Evolutionary conservation across 2,113 vertebrate species (phyloP), one percentile per base, ranked within the genome.

Genomic region (Alexandromys fortis): DNA sequence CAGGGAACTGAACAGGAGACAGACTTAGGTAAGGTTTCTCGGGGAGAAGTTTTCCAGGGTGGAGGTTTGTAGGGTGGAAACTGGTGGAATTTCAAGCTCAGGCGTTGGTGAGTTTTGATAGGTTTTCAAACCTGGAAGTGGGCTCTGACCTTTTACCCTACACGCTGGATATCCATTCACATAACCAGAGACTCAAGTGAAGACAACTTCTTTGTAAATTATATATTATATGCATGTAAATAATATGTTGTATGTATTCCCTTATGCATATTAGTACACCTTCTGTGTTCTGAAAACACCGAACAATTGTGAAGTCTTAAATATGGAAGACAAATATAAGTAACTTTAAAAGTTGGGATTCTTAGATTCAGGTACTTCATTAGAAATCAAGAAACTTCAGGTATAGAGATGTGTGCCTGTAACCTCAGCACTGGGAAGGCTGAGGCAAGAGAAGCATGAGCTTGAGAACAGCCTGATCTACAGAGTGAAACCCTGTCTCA

Each of bases 201-300:
- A 95, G 96, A 70, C 28, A 83, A 89, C 94, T 89, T 73, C 63
- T 94, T 91, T 35, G 42, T 88, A 95, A 93, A 42, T 85, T 65
- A 42, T 24, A 38, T 68, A 93, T 65, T 68, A 33, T 63, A 55
- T 26, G 49, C 28, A 67, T 13, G 4, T 85, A 95, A 93, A 42
- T 85, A 70, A 42, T 24, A 38, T 68, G 91, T 70, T 78, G n/a
- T 70, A 55, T 26, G 49, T 24, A 86, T 49, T 58, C 22, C n/a
- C 72, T 55, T 42, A 45, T 4, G 4, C n/a, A 30, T 73, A 28
- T 58, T 70, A 19, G 52, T 76, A 42, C 21, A 24, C 42, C 55
- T n/a, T 94, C 45, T 79, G 1, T 82, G 33, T 82, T 92, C 81
- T 89, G 58, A 93, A 88, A 86, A 13, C 58, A 72, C 83, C 70